Base-by-base conservation (phyloP, 2,113 vertebrate species). In the Corapipo altera region DNA sequence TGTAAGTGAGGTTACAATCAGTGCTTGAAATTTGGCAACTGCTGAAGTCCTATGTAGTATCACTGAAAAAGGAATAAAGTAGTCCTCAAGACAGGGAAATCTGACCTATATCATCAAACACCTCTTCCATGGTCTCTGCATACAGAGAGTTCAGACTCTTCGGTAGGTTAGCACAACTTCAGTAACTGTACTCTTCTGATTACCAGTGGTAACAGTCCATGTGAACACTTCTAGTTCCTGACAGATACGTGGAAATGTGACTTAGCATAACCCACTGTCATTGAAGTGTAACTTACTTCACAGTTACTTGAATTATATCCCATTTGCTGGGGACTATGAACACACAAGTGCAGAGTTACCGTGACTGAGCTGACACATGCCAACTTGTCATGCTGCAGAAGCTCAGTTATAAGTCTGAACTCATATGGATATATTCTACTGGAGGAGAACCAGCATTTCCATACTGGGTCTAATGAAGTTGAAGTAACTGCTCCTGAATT, bases 321-420 rank as follows among this genome's bases (percentile, higher is more conserved):
- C 2, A 0, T 92, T 88, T 70, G 37, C 59, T 30, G 23, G 33
- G 65, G 59, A 6, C 83, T 77, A 6, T 33, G 65, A 52, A 4
- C n/a, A 13, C 1, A 1, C 62, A 4, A 2, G 2, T 2, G 2
- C 0, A 0, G 26, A 41, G 66, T 4, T 89, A 64, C 71, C 32
- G 0, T 37, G n/a, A 9, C 67, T 61, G 62, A 82, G 74, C 71
- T 13, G 26, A 28, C 24, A 54, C 48, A 3, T 28, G 46, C 82
- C 78, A 69, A 11, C 1, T 3, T 9, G 30, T 37, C 74, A 49
- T 4, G 0, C 78, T 82, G 62, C 5, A 3, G n/a, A 62, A 90
- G 62, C 28, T 83, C 73, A 92, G 14, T n/a, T 80, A 4, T 2
- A 22, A 26, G 32, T 55, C 69, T 84, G 59, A 84, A 48, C 35